phyloP scores from a whole-genome alignment of 2,797 vertebrate genomes.

The Tapirus indicus region DNA sequence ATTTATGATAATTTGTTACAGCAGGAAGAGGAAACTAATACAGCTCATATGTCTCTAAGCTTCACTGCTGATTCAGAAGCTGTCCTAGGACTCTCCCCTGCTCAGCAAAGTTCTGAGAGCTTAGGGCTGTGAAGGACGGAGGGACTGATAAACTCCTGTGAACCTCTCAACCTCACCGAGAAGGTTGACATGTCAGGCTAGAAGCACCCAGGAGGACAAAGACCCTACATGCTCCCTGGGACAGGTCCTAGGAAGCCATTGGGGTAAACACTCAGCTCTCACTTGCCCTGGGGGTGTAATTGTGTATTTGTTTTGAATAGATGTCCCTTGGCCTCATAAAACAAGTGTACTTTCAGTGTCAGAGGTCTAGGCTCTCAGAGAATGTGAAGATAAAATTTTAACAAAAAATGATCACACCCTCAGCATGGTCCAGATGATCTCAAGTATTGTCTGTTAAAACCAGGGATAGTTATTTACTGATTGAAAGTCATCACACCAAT shows the following conservation, averaged over 20 bases:
- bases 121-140: neutral
- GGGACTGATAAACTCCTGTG: neutral
- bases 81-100: neutral
- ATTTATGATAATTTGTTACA: neutral
- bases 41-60: neutral
- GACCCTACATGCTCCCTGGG: neutral
- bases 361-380: neutral
- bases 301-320: neutral
- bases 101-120: neutral
- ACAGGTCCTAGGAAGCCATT: neutral
- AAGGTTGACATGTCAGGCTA: neutral
- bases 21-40: neutral
- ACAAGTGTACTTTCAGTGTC: neutral
- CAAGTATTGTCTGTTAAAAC: neutral
- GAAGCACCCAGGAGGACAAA: neutral
- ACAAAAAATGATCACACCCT: neutral
- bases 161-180: neutral
- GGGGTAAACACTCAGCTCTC: neutral
- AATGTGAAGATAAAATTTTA: neutral
- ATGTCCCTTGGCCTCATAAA: neutral
- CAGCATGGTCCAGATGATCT: neutral
- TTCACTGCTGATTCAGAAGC: neutral
- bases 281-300: neutral
- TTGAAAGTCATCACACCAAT: neutral
- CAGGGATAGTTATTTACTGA: neutral